phyloP scores from a whole-genome alignment of 2,113 vertebrate species.

The Corythoichthys haematopterus region DNA sequence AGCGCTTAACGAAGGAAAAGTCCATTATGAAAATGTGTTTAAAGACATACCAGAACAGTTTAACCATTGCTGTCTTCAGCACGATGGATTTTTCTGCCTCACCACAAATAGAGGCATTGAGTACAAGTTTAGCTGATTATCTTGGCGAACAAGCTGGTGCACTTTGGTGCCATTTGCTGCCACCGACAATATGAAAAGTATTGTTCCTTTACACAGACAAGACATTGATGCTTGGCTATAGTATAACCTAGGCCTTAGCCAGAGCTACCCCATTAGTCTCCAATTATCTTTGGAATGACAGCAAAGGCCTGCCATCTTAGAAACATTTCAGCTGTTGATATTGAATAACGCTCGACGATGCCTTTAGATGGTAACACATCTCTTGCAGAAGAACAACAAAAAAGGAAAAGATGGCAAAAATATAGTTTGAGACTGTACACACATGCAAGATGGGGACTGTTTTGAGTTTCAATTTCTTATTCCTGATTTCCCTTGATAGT shows the following conservation, averaged over 20 bases:
- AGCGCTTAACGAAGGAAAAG: conserved; percentile 15
- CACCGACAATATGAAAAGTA: conserved; percentile 57
- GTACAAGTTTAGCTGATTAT: conserved; percentile 69
- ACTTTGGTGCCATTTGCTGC: conserved; percentile 60
- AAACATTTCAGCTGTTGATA: conserved; percentile 37
- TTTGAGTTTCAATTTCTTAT: conserved; percentile 15
- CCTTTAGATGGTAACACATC: conserved; percentile 31
- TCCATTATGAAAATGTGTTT: conserved; percentile 24
- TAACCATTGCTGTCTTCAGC: conserved; percentile 47
- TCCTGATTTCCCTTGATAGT: conserved; percentile 39
- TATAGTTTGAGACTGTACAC: conserved; percentile 5
- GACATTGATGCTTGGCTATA: conserved; percentile 43
- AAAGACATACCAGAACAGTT: conserved; percentile 27
- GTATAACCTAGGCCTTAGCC: conserved; percentile 41
- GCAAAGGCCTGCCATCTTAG: conserved; percentile 52
- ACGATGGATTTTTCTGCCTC: conserved; percentile 51
- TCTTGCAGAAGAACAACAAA: background rate
- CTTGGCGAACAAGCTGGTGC: conserved; percentile 65
- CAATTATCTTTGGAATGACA: conserved; percentile 66
- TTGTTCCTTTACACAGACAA: conserved; percentile 37
- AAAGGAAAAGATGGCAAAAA: conserved; percentile 14
- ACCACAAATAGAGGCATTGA: conserved; percentile 51
- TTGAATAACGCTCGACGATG: conserved; percentile 35
- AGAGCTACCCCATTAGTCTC: conserved; percentile 60
- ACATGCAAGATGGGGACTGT: background rate